A percentile compares a stretch with the other conserved stretches of the same genome.
Evolutionary conservation across 2,888 invertebrate species (phyloP).

Genomic region (Troilus luridus): DNA sequence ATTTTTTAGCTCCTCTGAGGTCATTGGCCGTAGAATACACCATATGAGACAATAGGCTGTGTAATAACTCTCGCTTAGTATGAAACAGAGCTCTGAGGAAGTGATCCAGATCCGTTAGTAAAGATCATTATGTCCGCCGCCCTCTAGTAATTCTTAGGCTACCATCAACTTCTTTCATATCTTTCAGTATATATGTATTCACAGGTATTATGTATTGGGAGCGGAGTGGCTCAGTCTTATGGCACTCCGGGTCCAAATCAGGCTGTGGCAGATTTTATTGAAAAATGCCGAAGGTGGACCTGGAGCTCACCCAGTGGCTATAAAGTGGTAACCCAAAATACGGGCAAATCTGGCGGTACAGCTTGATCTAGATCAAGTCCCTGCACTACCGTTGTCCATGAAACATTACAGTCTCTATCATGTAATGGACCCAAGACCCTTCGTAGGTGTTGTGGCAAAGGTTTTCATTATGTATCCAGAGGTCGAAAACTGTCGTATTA

Average conservation of each 20-base stretch:
- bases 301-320: too few relatives aligned
- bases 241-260: too few relatives aligned
- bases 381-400: too few relatives aligned
- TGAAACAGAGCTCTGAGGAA: neutral
- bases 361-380: too few relatives aligned
- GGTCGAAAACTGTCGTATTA: neutral
- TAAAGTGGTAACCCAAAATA: too few relatives aligned
- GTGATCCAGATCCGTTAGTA: neutral
- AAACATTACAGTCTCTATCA: too few relatives aligned
- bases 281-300: too few relatives aligned
- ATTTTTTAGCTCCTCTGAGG: neutral
- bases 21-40: neutral
- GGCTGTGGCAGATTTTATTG: too few relatives aligned
- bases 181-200: neutral
- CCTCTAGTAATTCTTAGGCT: neutral
- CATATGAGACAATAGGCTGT: neutral
- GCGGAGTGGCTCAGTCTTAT: too few relatives aligned
- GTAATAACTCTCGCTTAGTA: neutral
- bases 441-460: too few relatives aligned
- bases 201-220: neutral
- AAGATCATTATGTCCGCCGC: neutral
- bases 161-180: neutral
- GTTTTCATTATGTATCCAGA: neutral
- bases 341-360: too few relatives aligned
- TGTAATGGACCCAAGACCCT: too few relatives aligned